phyloP scores from a whole-genome alignment of 2,888 invertebrate genomes.

The Latrodectus elegans region DNA sequence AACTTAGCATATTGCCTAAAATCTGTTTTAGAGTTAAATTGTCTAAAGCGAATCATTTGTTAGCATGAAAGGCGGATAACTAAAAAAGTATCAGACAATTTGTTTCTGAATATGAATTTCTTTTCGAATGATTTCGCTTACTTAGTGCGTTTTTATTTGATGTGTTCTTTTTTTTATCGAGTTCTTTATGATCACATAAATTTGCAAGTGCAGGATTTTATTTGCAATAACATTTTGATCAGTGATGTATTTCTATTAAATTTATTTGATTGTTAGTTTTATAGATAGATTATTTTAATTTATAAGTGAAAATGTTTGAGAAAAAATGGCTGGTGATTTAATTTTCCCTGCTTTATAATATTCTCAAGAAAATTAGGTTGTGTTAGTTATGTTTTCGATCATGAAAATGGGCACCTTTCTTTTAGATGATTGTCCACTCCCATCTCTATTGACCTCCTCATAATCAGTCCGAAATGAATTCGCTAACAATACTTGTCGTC shows the following conservation, averaged over 20 bases:
- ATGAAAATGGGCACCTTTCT: background rate
- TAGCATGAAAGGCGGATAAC: background rate
- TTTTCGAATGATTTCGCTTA: background rate
- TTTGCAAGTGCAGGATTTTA: no score
- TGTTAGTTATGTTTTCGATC: background rate
- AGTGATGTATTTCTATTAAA: no score
- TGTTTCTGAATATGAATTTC: background rate
- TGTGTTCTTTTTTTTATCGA: no score
- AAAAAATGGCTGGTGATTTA: no score
- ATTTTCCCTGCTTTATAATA: no score
- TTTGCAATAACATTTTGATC: no score
- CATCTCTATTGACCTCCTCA: constrained; percentile 4
- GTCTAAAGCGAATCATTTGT: background rate
- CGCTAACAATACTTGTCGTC: constrained; percentile 37
- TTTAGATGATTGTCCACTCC: background rate
- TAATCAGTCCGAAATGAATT: background rate
- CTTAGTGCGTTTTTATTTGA: no score
- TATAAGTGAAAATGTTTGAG: no score
- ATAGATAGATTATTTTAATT: no score
- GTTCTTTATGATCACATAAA: no score
- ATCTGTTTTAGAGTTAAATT: background rate
- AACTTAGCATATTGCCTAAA: background rate
- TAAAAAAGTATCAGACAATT: background rate
- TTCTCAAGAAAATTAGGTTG: no score
- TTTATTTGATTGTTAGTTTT: no score